Base-by-base conservation (phyloP, 2,888 invertebrate species). In the Drosophila basisetae region DNA sequence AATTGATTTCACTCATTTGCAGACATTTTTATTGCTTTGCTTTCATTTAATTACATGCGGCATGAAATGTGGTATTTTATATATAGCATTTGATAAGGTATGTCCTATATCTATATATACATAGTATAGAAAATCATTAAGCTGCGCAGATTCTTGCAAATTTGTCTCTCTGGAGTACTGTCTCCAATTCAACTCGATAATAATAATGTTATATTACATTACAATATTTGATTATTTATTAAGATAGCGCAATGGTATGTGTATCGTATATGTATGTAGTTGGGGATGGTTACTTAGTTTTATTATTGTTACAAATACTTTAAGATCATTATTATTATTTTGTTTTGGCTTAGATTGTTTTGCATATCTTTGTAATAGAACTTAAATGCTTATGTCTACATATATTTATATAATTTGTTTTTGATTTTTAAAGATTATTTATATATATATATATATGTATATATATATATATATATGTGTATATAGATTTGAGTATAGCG, bases 1-100 rank as follows among this genome's bases (percentile, higher is more conserved):
- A n/a, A 56, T n/a, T 55, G 13, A 55, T 39, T 55, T n/a, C 37
- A 47, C 22, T 22, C 22, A 16, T 47, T 55, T n/a, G 13, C 54
- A 55, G 54, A 37, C 11, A 25, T 37, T 25, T 37, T 16, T 25
- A 16, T 16, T 22, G 22, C 22, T 7, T 22, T 22, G 22, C 13
- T 22, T 47, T 13, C 22, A 47, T 13, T 47, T 25, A 25, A 35
- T 54, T 18, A 54, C 11, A 54, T 35, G 18, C 35, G 35, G 54
- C 35, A 35, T 37, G 4, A 37, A 18, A 4, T 55, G 10, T 9
- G 31, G 31, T 9, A 9, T 31, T 9, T 31, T 9, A n/a, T 4
- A 1, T 22, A 22, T 22, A 41, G 37, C 16, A 37, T 37, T 16
- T 41, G 4, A 10, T 41, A 41, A n/a, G 39, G 9, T 18, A n/a